These are phyloP conservation scores for Onychomys arenicola DNA, from an alignment of 2,797 vertebrate species.

Conservation along the genomic window DNA sequence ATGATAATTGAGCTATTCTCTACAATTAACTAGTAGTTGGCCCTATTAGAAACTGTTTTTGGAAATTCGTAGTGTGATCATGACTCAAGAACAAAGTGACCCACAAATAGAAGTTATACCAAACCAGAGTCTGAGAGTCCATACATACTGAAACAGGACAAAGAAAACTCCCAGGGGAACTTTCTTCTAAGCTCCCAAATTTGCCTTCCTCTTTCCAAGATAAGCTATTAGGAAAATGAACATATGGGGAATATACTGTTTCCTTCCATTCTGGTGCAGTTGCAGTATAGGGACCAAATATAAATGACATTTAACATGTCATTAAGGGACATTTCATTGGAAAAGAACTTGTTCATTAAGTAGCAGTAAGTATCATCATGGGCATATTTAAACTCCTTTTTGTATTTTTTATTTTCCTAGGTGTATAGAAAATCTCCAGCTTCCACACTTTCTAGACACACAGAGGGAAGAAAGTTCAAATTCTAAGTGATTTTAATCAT, in stretches of 20 bases:
- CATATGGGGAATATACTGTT: slow-evolving; percentile 15
- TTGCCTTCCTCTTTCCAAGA: slow-evolving; percentile 71
- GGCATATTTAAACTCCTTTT: slow-evolving; percentile 38
- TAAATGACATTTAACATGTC: slow-evolving; percentile 68
- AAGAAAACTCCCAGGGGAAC: slow-evolving; percentile 70
- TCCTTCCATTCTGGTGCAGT: slow-evolving; percentile 43
- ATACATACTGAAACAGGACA: slow-evolving; percentile 60
- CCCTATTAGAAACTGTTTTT: slow-evolving; percentile 58
- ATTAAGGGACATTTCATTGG: slow-evolving; percentile 8
- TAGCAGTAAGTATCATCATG: not conserved
- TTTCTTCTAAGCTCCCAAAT: slow-evolving; percentile 53
- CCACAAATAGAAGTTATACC: slow-evolving; percentile 58
- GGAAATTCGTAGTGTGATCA: slow-evolving; percentile 63
- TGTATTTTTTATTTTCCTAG: slow-evolving; percentile 40
- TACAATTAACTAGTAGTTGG: slow-evolving; percentile 65
- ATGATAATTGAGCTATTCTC: slow-evolving; percentile 56
- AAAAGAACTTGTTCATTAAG: slow-evolving; percentile 52
- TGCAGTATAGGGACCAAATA: slow-evolving; percentile 9
- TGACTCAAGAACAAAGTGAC: slow-evolving; percentile 74
- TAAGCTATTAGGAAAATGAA: slow-evolving; percentile 54
- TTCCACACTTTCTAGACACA: not conserved
- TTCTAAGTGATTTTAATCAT: not conserved
- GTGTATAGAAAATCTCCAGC: not conserved
- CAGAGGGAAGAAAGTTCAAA: not conserved
- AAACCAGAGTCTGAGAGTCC: slow-evolving; percentile 26